Percentiles rank a stretch among this genome's conserved stretches.
phyloP scores from a whole-genome alignment of 2,888 invertebrate genomes.

The Apamea crenata region DNA sequence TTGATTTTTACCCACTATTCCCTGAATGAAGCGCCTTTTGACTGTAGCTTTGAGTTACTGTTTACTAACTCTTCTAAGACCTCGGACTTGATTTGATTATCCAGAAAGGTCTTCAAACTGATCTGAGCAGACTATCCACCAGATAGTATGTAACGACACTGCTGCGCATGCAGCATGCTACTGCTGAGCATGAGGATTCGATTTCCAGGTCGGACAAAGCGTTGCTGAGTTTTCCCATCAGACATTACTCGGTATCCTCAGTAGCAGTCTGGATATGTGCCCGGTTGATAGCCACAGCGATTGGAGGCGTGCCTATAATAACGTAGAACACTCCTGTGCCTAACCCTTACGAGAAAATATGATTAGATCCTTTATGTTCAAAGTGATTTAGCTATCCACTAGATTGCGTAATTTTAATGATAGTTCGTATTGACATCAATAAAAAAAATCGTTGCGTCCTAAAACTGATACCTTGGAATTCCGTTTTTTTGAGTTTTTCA shows the following conservation, averaged over 20 bases:
- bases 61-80: neutral
- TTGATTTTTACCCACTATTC: neutral
- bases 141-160: neutral
- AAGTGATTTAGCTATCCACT: neutral
- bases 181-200: neutral
- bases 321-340: too few species aligned
- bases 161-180: too few species aligned
- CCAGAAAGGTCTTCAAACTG: neutral
- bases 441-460: neutral
- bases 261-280: neutral
- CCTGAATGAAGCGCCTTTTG: neutral
- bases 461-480: neutral
- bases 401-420: neutral
- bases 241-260: neutral
- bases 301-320: too few species aligned
- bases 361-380: too few species aligned
- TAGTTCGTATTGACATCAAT: neutral
- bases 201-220: neutral
- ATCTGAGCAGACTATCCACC: neutral
- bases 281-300: too few species aligned
- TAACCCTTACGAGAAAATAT: too few species aligned
- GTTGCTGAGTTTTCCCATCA: neutral
- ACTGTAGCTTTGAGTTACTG: too few species aligned
- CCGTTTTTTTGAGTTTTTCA: neutral
- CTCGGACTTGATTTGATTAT: neutral